Base-by-base conservation (phyloP, 2,113 vertebrate genomes). In the Arothron firmamentum region DNA sequence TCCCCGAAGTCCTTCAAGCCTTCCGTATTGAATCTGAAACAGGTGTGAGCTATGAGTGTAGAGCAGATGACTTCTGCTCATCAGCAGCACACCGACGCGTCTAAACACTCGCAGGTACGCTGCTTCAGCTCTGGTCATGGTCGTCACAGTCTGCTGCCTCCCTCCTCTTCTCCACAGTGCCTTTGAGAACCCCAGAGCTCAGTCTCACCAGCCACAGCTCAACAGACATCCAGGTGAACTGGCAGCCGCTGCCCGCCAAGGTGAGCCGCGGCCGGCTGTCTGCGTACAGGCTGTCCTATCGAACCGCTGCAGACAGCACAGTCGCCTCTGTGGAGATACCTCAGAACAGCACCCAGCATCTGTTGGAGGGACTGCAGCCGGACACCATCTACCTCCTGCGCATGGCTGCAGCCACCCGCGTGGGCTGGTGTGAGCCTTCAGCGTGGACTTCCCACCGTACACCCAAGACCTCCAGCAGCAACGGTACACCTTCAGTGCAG, bases 361-460 rank as follows among this genome's bases (percentile, higher is more conserved):
- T 94, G 0, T 77, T 98, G 0, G 88, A 93, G 56, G 91, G 85
- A 6, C 85, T 99, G 70, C 85, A 89, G 49, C 91, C 96, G 0
- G 94, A 98, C 55, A 98, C 92, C 4, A 87, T 95, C 75, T 99
- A 99, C 76, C 72, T 99, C 72, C 92, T 98, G 11, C 92, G 96
- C 0, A 93, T 99, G 50, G 92, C 95, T 1, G 95, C 93, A 12
- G 93, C 95, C 5, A 99, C 97, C 0, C 92, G 92, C 1, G 82
- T 93, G 23, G 97, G 97, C 41, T 96, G 94, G 92, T 96, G 97
- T 66, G 95, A 98, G 68, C 92, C 94, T 0, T 95, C 95, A 0
- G 78, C 94, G 3, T 99, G 97, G 97, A 95, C 92, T 1, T 98
- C 97, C 0, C 96, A 98, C 57, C 90, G 91, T 7, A 99, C 94